phyloP scores from a whole-genome alignment of 1,140 invertebrate genomes.

The Drosophila sucinea region DNA sequence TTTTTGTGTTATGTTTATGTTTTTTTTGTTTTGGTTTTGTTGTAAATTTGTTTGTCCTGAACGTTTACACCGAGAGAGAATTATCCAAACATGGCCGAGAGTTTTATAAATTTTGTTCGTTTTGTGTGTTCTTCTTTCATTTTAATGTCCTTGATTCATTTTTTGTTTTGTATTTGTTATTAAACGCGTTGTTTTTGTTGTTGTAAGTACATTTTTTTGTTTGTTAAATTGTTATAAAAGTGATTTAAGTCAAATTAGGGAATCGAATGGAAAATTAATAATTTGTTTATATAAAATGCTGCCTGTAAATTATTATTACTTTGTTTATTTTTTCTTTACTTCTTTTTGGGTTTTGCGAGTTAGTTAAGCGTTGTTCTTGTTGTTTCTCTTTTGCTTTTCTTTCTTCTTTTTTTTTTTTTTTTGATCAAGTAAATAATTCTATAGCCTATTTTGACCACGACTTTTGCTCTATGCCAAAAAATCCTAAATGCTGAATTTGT shows the following conservation, averaged over 20 bases:
- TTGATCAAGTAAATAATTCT: slow-evolving; percentile 4
- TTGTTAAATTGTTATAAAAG: slow-evolving; percentile 17
- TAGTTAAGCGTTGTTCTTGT: slow-evolving; percentile 4
- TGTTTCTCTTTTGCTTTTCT: background rate
- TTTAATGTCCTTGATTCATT: slow-evolving; percentile 51
- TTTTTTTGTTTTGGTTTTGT: slow-evolving; percentile 57
- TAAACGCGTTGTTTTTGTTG: slow-evolving; percentile 58
- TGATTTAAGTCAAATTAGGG: slow-evolving; percentile 65
- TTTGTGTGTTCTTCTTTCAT: slow-evolving; percentile 42
- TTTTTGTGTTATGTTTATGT: slow-evolving; percentile 42
- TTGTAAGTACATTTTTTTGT: slow-evolving; percentile 31
- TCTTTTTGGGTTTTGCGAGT: slow-evolving; percentile 33
- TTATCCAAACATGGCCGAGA: slow-evolving; percentile 83
- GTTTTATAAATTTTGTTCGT: slow-evolving; percentile 67
- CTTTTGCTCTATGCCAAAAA: background rate
- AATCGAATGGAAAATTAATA: slow-evolving; percentile 42
- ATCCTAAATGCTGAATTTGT: slow-evolving; percentile 10
- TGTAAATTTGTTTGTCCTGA: slow-evolving; percentile 81
- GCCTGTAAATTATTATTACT: slow-evolving; percentile 78
- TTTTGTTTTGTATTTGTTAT: slow-evolving; percentile 50
- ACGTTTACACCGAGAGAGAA: slow-evolving; percentile 83
- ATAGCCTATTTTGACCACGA: slow-evolving; percentile 8
- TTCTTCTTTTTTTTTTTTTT: background rate
- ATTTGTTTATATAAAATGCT: slow-evolving; percentile 63
- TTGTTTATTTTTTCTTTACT: slow-evolving; percentile 22